Evolutionary conservation across 2,113 vertebrate species (phyloP), one percentile per base, ranked within the genome.

Genomic region (Ptyas mucosa): DNA sequence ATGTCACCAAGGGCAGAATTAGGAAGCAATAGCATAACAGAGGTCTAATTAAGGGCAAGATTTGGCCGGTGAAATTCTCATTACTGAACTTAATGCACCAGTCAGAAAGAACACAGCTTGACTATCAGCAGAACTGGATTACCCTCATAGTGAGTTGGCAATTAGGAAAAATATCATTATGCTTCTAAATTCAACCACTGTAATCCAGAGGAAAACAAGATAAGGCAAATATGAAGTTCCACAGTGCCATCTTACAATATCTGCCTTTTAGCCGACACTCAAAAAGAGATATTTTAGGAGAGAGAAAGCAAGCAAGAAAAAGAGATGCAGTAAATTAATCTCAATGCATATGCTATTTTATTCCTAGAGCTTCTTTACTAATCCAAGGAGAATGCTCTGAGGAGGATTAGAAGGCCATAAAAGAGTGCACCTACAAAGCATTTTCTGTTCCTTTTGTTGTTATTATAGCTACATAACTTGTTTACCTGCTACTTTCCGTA

Each of bases 391-490:
- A 94, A 95, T 93, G 55, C 95, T 94, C 92, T 75, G 93, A 91
- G 91, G 29, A 93, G 94, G 91, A 85, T 88, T 94, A 89, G 96
- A 91, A 94, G 53, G 91, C 92, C 93, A 54, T 95, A 96, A 95
- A 96, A 91, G 92, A 86, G 43, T 93, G 95, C 95, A 96, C 97
- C 96, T 97, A 96, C 94, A 94, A 92, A 96, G 94, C 85, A 94
- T 95, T 93, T 92, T 96, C 88, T 91, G 92, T 94, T 89, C 93
- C 69, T 53, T 87, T 29, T 94, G 91, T 91, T 87, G 43, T 89
- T 53, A 93, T 95, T 95, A 95, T 93, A 53, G 87, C 93, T 92
- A 92, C 92, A 57, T 93, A 96, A 92, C 94, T 43, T 81, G 26
- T 92, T 85, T 69, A 26, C 92, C 91, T 93, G 87, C 91, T 93